These are phyloP conservation scores for Karalla daura DNA, from an alignment of 2,797 vertebrate species.

Conservation along the genomic window DNA sequence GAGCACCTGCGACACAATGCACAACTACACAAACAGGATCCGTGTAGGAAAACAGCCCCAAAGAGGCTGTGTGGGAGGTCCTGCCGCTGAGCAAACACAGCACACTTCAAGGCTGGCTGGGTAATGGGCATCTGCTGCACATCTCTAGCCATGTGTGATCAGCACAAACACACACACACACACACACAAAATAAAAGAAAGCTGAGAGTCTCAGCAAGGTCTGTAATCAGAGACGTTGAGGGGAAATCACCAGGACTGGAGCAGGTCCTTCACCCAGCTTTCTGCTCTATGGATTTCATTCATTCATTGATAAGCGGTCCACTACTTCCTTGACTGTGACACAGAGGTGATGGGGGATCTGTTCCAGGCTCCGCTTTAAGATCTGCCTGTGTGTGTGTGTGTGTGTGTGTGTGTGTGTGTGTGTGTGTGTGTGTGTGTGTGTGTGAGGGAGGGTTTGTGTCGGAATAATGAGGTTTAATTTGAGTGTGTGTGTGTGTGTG, in stretches of 20 bases:
- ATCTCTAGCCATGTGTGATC: conserved; percentile 45
- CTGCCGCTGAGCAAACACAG: conserved; percentile 46
- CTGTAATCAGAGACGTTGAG: conserved; percentile 41
- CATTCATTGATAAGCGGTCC: neutral
- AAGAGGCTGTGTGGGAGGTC: conserved; percentile 46
- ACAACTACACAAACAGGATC: conserved; percentile 40
- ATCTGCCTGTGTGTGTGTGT: no score
- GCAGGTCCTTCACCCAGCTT: neutral
- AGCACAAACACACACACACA: conserved; percentile 14
- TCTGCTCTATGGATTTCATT: neutral
- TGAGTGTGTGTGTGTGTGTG: no score
- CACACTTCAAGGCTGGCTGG: conserved; percentile 27
- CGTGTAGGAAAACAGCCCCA: conserved; percentile 7
- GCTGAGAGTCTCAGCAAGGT: conserved; percentile 18
- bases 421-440: conserved; percentile 14
- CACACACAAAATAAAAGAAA: conserved; percentile 16
- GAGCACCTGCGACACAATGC: conserved; percentile 14
- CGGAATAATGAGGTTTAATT: conserved; percentile 56
- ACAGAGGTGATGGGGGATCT: conserved; percentile 5
- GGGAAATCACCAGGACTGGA: conserved; percentile 22
- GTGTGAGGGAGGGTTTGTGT: conserved; percentile 34
- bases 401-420: conserved; percentile 10
- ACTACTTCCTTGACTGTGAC: neutral
- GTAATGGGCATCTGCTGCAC: conserved; percentile 36
- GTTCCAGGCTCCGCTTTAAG: conserved; percentile 3